These are phyloP conservation scores for Tetranychus truncatus DNA, from an alignment of 2,888 invertebrate species.

Conservation along the genomic window DNA sequence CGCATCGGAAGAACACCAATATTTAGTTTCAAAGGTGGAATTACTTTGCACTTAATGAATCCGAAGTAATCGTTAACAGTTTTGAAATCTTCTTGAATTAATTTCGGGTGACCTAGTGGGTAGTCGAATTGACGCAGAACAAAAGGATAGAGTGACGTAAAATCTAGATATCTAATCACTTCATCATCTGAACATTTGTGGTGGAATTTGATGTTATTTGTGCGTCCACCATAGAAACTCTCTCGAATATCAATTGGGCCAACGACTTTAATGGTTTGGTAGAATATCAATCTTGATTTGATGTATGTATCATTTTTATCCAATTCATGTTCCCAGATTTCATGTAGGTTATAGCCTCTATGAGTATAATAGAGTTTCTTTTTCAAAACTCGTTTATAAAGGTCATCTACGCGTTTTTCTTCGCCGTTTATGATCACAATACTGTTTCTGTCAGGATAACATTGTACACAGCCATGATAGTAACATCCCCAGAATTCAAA, in stretches of 20 bases:
- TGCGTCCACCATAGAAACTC: slow-evolving; percentile 29
- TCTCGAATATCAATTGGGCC: slow-evolving; percentile 21
- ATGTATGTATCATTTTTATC: neutral
- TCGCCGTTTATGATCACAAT: neutral
- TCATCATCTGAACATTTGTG: slow-evolving; percentile 24
- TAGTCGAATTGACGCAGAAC: slow-evolving; percentile 27
- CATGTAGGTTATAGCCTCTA: slow-evolving; percentile 23
- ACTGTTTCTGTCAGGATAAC: slow-evolving; percentile 15
- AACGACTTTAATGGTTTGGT: neutral
- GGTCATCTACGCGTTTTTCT: neutral
- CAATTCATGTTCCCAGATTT: slow-evolving; percentile 28
- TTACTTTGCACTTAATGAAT: slow-evolving; percentile 27
- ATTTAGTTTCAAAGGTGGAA: slow-evolving; percentile 28
- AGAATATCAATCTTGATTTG: neutral
- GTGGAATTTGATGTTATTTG: slow-evolving; percentile 27
- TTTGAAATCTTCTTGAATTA: slow-evolving; percentile 25
- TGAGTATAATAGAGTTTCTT: neutral
- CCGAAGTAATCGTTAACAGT: slow-evolving; percentile 27
- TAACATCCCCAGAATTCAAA: slow-evolving; percentile 26
- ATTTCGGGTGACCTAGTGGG: slow-evolving; percentile 27
- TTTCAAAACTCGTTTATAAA: neutral
- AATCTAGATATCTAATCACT: slow-evolving; percentile 28
- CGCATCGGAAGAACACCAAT: slow-evolving; percentile 16
- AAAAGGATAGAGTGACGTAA: slow-evolving; percentile 28
- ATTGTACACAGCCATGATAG: slow-evolving; percentile 25